Percentiles rank a stretch among this genome's conserved stretches.
Conservation (phyloP, 2,797 vertebrate genomes). For the Amblyraja radiata region DNA sequence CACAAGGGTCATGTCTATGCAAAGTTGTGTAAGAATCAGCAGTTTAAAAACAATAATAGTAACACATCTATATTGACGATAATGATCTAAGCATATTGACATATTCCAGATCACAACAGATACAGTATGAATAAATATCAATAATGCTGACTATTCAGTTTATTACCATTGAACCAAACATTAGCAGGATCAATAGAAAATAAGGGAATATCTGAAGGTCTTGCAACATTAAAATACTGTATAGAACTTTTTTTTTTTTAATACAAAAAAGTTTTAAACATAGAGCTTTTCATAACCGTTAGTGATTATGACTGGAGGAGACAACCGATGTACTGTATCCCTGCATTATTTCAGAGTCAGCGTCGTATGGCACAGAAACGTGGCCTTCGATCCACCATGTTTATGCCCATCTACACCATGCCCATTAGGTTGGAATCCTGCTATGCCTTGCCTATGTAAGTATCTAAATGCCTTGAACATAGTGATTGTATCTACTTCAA, state of each 20-base stretch:
- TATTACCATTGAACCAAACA: background rate
- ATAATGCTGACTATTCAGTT: background rate
- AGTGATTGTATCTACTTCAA: no score
- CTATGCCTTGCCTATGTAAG: no score
- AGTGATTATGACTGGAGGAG: background rate
- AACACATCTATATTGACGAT: background rate
- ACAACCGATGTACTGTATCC: background rate
- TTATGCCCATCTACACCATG: no score
- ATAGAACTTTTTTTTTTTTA: background rate
- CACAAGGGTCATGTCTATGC: background rate
- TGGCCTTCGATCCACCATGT: no score
- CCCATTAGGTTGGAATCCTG: no score
- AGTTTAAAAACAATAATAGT: background rate
- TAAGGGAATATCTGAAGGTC: background rate
- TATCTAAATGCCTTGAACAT: no score
- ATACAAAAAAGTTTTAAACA: background rate
- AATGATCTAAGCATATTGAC: background rate
- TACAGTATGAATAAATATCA: background rate
- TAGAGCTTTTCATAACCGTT: background rate
- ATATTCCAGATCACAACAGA: background rate
- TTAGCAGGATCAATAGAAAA: background rate
- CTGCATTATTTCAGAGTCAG: background rate
- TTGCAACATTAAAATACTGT: background rate
- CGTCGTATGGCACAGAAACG: no score
- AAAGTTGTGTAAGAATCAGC: background rate